Evolutionary conservation across 37 sponge, comb jelly and placozoan species (phyloP), one percentile per base, ranked within the genome.

Genomic region (Bolinopsis microptera): DNA sequence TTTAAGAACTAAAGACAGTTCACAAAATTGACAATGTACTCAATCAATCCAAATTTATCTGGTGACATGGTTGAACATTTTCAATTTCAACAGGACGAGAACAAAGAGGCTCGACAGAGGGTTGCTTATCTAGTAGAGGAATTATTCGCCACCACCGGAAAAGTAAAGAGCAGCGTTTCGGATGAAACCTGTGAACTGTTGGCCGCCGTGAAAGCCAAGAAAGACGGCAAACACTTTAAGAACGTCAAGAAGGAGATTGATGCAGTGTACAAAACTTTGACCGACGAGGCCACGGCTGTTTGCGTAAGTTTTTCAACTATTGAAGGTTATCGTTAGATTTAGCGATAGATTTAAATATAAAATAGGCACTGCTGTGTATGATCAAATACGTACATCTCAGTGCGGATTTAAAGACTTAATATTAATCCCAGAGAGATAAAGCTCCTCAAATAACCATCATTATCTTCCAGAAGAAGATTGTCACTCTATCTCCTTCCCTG

Each of bases 61-160:
- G n/a, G n/a, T n/a, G n/a, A n/a, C n/a, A n/a, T n/a, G n/a, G n/a
- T n/a, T n/a, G n/a, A n/a, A n/a, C n/a, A n/a, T n/a, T n/a, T n/a
- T n/a, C n/a, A n/a, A n/a, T n/a, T n/a, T n/a, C n/a, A n/a, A n/a
- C 27, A 69, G 32, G 39, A 95, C 94, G 93, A 95, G 83, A 35
- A 92, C 33, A 93, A 69, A 0, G 76, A 95, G 32, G 37, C 95
- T 30, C 93, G 95, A n/a, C 69, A 93, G 88, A 94, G 95, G 37
- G 93, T 95, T 22, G 94, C 96, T 0, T 92, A 92, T 9, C 95
- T 95, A 0, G 31, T 95, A 9, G 86, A 94, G 74, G 96, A 95
- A 18, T 22, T 70, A 18, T 93, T 96, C 67, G 38, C 69, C 0
- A 31, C 27, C 25, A 93, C 94, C 27, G 83, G 68, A 31, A 94